Evolutionary conservation across 2,888 invertebrate genomes (phyloP), one percentile per base, ranked within the genome.

Genomic region (Dasypolia templi): DNA sequence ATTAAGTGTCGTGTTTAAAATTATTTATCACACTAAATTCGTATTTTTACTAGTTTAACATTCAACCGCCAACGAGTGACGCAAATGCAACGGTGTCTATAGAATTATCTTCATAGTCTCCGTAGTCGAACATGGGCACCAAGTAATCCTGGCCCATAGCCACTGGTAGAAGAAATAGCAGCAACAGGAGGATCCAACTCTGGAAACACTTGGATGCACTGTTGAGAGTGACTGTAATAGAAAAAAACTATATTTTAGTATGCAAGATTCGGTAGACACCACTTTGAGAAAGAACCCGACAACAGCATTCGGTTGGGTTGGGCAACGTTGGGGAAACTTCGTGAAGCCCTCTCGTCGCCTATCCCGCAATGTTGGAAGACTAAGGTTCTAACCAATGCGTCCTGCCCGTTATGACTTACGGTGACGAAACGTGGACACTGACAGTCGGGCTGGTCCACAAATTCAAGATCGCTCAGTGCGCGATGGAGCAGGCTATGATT

Each of bases 191-290:
- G n/a, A 95, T 87, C 94, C 94, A 94, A 80, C 90, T 93, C 56
- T 89, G 89, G 71, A 92, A 90, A 84, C 88, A 86, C 66, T 88
- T 90, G 22, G 92, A 85, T 59, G 91, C 87, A 12, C 91, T 89
- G 85, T 93, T 95, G 81, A 94, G 93, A 0, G 95, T 95, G 62
- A 96, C 96, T 96, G 95, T 32, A 95, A 95, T 71, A 69, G 66
- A 72, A 22, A 68, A 5, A 14, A 53, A 65, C 3, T 5, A 35
- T 2, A 65, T 42, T 14, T 82, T 70, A 73, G 44, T 51, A 6
- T 39, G 9, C 11, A 32, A 26, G 17, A 29, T 61, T 39, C 3
- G n/a, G n/a, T n/a, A n/a, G n/a, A n/a, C n/a, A n/a, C n/a, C n/a
- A n/a, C n/a, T n/a, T n/a, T n/a, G n/a, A n/a, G n/a, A n/a, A n/a